Evolutionary conservation across 2,797 vertebrate genomes (phyloP).

Genomic region (Alauda arvensis): DNA sequence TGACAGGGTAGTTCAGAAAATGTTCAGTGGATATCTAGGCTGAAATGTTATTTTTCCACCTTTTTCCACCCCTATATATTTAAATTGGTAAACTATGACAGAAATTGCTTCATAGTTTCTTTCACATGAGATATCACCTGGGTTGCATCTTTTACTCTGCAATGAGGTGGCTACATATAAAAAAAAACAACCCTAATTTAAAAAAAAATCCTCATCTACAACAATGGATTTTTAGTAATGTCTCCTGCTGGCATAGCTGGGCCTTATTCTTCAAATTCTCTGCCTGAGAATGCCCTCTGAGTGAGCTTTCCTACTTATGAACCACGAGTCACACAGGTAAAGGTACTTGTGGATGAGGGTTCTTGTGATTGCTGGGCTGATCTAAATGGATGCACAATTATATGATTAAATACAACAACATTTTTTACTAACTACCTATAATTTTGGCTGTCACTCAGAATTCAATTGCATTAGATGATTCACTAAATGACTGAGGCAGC

Average conservation of each 20-base stretch:
- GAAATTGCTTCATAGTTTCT: background rate
- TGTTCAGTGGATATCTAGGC: background rate
- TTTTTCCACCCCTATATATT: fast-evolving
- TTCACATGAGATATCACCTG: background rate
- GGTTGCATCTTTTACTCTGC: background rate
- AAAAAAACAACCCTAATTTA: background rate
- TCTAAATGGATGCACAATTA: slow-evolving; percentile 55
- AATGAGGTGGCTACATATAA: background rate
- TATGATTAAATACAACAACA: slow-evolving; percentile 46
- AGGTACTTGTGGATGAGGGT: slow-evolving; percentile 35
- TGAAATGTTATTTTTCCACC: background rate
- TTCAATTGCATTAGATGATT: slow-evolving; percentile 49
- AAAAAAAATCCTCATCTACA: background rate
- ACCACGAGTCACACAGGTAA: background rate
- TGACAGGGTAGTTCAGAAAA: background rate
- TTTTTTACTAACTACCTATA: slow-evolving; percentile 47
- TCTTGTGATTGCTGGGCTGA: slow-evolving; percentile 39
- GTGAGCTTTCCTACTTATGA: background rate
- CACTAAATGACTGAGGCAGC: slow-evolving; percentile 19
- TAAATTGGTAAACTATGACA: background rate
- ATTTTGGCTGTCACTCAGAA: slow-evolving; percentile 49
- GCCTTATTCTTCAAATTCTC: background rate
- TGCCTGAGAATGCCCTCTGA: background rate
- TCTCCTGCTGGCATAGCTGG: background rate
- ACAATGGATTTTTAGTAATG: background rate